A percentile compares a stretch with the other conserved stretches of the same genome.
phyloP scores from a whole-genome alignment of 2,797 vertebrate genomes.

The Hippocampus kuda region DNA sequence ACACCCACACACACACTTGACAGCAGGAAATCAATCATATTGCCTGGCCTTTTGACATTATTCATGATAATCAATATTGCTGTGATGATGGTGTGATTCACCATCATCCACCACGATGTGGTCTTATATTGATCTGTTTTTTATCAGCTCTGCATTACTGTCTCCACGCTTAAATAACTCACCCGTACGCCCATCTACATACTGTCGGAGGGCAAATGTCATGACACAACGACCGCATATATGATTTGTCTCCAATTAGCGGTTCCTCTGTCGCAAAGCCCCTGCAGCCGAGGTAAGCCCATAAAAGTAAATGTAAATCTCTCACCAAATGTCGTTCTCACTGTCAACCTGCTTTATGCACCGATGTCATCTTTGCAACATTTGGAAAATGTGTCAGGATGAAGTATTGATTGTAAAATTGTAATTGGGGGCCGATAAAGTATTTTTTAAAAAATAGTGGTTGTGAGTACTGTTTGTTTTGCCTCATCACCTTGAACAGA shows the following conservation, averaged over 20 bases:
- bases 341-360: too few relatives aligned
- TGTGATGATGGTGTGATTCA: conserved; percentile 7
- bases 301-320: background rate
- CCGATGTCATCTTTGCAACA: too few relatives aligned
- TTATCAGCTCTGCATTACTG: conserved; percentile 20
- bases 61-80: conserved; percentile 21
- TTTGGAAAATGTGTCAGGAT: too few relatives aligned
- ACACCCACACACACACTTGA: conserved; percentile 6
- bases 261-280: background rate
- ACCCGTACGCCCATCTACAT: background rate
- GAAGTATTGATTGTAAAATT: too few relatives aligned
- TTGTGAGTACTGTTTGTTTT: too few relatives aligned
- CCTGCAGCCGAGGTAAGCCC: background rate
- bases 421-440: too few relatives aligned
- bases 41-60: conserved; percentile 22
- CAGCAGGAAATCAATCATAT: conserved; percentile 26
- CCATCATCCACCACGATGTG: conserved; percentile 34
- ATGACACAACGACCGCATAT: background rate
- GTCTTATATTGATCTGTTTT: conserved; percentile 29
- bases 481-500: too few relatives aligned
- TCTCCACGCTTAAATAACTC: conserved; percentile 2
- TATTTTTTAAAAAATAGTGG: too few relatives aligned
- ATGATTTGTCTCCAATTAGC: background rate
- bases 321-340: too few relatives aligned
- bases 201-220: background rate